Evolutionary conservation across 2,888 invertebrate genomes (phyloP).

Genomic region (Tuta absoluta): DNA sequence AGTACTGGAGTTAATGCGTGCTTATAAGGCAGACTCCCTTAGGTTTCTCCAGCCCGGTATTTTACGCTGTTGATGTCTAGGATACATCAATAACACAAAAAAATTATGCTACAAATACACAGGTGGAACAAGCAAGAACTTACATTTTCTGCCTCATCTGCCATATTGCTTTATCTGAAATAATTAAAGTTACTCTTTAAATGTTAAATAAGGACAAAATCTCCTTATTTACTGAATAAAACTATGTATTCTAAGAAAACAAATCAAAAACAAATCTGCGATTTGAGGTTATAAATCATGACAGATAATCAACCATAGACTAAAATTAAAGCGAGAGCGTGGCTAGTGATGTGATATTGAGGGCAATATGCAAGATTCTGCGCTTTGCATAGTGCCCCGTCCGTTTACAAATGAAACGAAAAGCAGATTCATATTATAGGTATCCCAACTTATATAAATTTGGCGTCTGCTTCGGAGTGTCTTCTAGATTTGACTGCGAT

Average conservation of each 20-base stretch:
- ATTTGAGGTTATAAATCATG: neutral
- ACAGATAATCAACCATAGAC: neutral
- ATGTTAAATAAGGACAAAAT: neutral
- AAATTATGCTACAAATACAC: neutral
- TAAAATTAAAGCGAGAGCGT: neutral
- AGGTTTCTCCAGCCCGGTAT: no score
- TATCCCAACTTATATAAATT: no score
- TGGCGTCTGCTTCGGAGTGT: no score
- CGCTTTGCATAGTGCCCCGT: neutral
- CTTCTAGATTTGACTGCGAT: no score
- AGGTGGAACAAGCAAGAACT: slow-evolving; percentile 37
- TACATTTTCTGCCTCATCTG: slow-evolving; percentile 75
- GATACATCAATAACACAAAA: neutral
- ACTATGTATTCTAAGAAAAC: neutral
- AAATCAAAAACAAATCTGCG: neutral
- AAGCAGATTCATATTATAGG: no score
- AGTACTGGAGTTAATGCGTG: neutral
- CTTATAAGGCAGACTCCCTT: neutral
- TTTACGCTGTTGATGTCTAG: neutral
- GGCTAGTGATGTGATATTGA: neutral
- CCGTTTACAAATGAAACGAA: slow-evolving; percentile 4
- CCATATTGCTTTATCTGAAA: slow-evolving; percentile 50
- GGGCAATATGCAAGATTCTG: neutral
- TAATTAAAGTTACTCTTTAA: neutral
- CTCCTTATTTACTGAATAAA: neutral